Conservation (phyloP, 2,113 vertebrate genomes). For the Corapipo altera region DNA sequence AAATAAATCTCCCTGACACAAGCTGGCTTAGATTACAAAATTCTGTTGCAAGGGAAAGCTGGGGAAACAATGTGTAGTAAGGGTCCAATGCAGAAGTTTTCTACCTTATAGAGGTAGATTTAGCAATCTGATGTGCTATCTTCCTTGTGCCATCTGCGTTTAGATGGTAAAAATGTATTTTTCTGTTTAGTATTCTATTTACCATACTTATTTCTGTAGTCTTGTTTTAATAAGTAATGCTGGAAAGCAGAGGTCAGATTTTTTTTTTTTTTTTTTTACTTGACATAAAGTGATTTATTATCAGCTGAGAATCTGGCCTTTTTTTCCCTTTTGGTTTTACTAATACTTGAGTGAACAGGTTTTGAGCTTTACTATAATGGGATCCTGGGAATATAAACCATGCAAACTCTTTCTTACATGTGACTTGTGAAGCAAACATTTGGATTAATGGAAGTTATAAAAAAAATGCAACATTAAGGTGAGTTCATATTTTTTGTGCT, state of each 20-base stretch:
- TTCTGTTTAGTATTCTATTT: background rate
- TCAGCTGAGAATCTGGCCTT: background rate
- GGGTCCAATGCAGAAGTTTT: background rate
- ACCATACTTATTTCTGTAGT: background rate
- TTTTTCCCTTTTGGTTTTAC: background rate
- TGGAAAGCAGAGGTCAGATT: background rate
- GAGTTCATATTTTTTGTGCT: conserved; percentile 46
- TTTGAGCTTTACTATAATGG: conserved; percentile 19
- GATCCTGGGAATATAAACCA: conserved; percentile 26
- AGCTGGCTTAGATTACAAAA: background rate
- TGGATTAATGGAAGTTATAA: background rate
- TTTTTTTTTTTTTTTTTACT: background rate
- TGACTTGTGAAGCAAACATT: background rate
- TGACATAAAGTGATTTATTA: conserved; percentile 20
- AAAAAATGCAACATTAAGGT: background rate
- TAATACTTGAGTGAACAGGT: background rate
- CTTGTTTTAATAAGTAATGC: background rate
- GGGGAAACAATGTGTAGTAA: background rate
- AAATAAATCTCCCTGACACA: conserved; percentile 2
- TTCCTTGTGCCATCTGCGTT: background rate
- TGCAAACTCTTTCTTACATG: background rate
- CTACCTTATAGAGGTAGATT: background rate
- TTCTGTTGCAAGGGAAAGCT: background rate
- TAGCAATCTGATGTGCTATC: background rate
- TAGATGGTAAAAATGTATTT: background rate